Evolutionary conservation across 2,888 invertebrate species (phyloP).

Genomic region (Napeogenes inachia): DNA sequence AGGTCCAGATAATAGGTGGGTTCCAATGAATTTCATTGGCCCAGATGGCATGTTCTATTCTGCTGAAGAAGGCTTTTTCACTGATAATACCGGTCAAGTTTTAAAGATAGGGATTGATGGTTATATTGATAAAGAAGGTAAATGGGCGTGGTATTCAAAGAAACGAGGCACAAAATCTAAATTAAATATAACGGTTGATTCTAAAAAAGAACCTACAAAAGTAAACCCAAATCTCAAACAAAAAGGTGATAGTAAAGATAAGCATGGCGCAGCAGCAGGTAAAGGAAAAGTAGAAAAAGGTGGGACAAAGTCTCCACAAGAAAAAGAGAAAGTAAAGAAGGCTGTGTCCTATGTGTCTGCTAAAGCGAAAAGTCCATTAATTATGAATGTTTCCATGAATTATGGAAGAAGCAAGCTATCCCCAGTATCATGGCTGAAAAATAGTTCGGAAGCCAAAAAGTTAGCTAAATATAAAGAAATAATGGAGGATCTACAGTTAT

Average conservation of each 20-base stretch:
- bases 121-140: slow-evolving; percentile 61
- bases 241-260: slow-evolving; percentile 33
- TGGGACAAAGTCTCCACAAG: slow-evolving; percentile 23
- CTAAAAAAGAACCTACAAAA: slow-evolving; percentile 31
- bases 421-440: slow-evolving; percentile 27
- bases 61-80: slow-evolving; percentile 61
- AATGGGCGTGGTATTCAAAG: slow-evolving; percentile 61
- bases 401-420: slow-evolving; percentile 36
- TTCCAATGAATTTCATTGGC: slow-evolving; percentile 62
- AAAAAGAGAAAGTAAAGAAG: slow-evolving; percentile 37
- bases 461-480: slow-evolving; percentile 58
- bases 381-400: slow-evolving; percentile 52
- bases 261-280: slow-evolving; percentile 16
- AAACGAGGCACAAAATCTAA: slow-evolving; percentile 37
- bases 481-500: slow-evolving; percentile 52
- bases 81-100: slow-evolving; percentile 45
- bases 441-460: slow-evolving; percentile 43
- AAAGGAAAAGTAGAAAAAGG: slow-evolving; percentile 38
- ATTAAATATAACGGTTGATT: slow-evolving; percentile 37
- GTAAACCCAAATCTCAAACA: slow-evolving; percentile 23
- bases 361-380: slow-evolving; percentile 42
- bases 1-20: slow-evolving; percentile 66
- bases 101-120: slow-evolving; percentile 65
- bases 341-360: slow-evolving; percentile 32
- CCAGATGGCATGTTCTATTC: slow-evolving; percentile 65